These are phyloP conservation scores for Ailuropoda melanoleuca DNA, from an alignment of 2,113 vertebrate species.

Conservation along the genomic window DNA sequence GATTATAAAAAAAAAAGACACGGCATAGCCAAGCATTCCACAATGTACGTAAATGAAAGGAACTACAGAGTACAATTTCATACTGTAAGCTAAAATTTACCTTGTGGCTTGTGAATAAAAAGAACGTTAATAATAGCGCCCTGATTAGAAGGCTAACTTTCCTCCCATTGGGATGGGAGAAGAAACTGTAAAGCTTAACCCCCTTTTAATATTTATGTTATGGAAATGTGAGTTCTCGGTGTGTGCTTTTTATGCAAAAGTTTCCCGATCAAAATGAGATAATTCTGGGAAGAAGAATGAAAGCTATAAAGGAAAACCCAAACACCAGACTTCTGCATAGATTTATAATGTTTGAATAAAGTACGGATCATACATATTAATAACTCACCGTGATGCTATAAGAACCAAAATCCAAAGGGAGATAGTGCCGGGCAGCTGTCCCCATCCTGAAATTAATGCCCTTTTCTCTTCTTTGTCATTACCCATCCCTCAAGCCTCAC, in stretches of 20 bases:
- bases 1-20: background rate
- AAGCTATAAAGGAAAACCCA: conserved; percentile 76
- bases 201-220: conserved; percentile 80
- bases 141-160: conserved; percentile 71
- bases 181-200: conserved; percentile 65
- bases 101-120: conserved; percentile 62
- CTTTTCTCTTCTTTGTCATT: conserved; percentile 44
- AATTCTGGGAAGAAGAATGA: conserved; percentile 77
- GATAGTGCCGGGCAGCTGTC: conserved; percentile 69
- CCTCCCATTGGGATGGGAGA: conserved; percentile 29
- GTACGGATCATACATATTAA: conserved; percentile 80
- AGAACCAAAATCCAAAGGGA: conserved; percentile 74
- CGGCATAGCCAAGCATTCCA: background rate
- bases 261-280: conserved; percentile 75
- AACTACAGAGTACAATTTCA: background rate
- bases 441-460: conserved; percentile 61
- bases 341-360: conserved; percentile 79
- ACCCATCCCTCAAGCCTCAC: conserved; percentile 12
- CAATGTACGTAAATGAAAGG: background rate
- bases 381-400: conserved; percentile 60
- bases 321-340: conserved; percentile 72
- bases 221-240: conserved; percentile 69
- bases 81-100: conserved; percentile 61
- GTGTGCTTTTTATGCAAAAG: conserved; percentile 71
- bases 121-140: conserved; percentile 47